Conservation (phyloP, 2,797 vertebrate genomes). For the Poecilia gillii region DNA sequence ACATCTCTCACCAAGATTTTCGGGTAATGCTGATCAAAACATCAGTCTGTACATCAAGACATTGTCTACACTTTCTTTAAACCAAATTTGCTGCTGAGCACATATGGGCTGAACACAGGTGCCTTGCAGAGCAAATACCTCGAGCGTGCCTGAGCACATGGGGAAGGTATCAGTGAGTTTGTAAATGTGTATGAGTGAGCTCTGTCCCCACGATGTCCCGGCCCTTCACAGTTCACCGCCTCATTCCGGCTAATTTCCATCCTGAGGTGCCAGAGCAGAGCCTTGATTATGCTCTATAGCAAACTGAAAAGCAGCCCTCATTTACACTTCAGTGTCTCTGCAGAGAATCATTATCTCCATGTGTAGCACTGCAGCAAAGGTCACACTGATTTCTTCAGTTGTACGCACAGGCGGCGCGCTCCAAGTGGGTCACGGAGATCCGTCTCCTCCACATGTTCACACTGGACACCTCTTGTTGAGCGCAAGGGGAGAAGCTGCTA, state of each 20-base stretch:
- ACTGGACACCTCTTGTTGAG: conserved; percentile 44
- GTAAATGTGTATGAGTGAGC: conserved; percentile 57
- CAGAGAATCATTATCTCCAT: conserved; percentile 74
- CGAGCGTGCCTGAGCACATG: conserved; percentile 12
- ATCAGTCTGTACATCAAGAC: too few relatives aligned
- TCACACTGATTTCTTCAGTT: conserved; percentile 67
- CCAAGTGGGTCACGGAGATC: conserved; percentile 56
- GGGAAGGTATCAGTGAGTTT: conserved; percentile 30
- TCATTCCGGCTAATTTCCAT: conserved; percentile 74
- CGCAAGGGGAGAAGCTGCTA: conserved; percentile 24
- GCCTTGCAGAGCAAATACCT: background rate
- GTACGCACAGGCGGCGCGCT: conserved; percentile 24
- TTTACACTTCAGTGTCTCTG: conserved; percentile 64
- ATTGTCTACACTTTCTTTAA: background rate
- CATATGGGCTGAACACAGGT: conserved; percentile 13
- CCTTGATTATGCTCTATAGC: conserved; percentile 75
- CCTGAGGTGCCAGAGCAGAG: conserved; percentile 52
- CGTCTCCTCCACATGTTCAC: conserved; percentile 46
- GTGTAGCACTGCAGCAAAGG: conserved; percentile 68
- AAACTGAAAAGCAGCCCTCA: conserved; percentile 70
- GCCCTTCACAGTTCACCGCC: conserved; percentile 76
- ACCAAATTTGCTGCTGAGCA: background rate
- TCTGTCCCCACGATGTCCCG: conserved; percentile 48
- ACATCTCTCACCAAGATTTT: too few relatives aligned
- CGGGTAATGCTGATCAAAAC: too few relatives aligned